Evolutionary conservation across 2,113 vertebrate genomes (phyloP).

Genomic region (Chamaea fasciata): DNA sequence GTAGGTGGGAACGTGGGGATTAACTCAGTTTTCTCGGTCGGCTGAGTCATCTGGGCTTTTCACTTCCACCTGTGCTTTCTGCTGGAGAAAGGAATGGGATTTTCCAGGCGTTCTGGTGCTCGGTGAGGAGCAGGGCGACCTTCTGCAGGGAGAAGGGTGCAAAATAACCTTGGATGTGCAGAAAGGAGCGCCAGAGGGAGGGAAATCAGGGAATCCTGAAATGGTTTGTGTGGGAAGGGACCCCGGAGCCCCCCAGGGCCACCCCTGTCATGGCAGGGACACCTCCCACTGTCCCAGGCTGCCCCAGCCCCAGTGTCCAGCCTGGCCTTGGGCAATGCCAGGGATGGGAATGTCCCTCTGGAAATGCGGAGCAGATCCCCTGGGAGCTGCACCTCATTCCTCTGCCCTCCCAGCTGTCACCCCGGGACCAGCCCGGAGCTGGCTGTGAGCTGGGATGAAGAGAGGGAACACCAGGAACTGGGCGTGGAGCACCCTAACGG

Average conservation of each 20-base stretch:
- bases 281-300: background rate
- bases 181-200: background rate
- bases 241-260: background rate
- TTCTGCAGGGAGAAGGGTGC: background rate
- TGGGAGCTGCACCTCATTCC: background rate
- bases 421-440: background rate
- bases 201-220: fast-evolving
- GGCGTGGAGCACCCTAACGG: fast-evolving
- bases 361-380: background rate
- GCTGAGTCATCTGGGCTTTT: constrained; percentile 18
- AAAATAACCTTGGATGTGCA: fast-evolving
- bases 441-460: background rate
- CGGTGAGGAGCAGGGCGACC: background rate
- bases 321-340: background rate
- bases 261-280: background rate
- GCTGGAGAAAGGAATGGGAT: background rate
- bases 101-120: background rate
- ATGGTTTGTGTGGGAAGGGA: background rate
- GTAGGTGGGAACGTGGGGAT: background rate
- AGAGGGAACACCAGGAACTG: background rate
- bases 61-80: background rate
- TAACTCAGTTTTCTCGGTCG: background rate
- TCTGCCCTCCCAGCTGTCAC: background rate
- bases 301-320: background rate
- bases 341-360: background rate